A percentile compares a stretch with the other conserved stretches of the same genome.
phyloP scores from a whole-genome alignment of 2,797 vertebrate species.

The Remorina albescens region DNA sequence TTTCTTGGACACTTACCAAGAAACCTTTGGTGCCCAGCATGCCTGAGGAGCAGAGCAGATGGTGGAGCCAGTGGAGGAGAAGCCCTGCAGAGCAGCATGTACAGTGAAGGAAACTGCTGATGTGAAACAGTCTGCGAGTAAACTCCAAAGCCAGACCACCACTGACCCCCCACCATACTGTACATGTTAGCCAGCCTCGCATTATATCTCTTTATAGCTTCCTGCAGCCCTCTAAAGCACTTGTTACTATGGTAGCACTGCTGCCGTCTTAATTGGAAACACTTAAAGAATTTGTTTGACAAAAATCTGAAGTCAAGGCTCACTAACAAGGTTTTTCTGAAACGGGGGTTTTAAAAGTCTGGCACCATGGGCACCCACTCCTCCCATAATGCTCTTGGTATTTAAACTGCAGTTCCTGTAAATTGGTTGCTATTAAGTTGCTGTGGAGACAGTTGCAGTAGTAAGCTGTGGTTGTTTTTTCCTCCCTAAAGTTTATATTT shows the following conservation, averaged over 20 bases:
- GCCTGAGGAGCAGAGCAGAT: slow-evolving; percentile 65
- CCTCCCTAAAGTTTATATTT: neutral
- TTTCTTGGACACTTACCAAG: slow-evolving; percentile 58
- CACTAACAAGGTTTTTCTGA: neutral
- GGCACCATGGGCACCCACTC: neutral
- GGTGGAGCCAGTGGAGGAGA: slow-evolving; percentile 28
- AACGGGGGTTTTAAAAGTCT: neutral
- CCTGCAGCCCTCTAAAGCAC: slow-evolving; percentile 18
- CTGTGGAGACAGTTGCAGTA: neutral
- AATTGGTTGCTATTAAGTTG: neutral
- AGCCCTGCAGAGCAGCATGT: slow-evolving; percentile 38
- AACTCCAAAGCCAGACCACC: slow-evolving; percentile 57
- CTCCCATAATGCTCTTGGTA: neutral
- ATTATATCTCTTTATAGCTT: slow-evolving; percentile 29
- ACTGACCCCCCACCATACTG: neutral
- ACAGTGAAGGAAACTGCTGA: slow-evolving; percentile 52
- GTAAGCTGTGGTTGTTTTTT: neutral
- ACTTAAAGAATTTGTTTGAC: neutral
- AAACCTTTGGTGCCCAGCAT: slow-evolving; percentile 41
- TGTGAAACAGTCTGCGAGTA: slow-evolving; percentile 49
- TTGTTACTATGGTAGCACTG: slow-evolving; percentile 11
- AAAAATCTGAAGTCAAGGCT: neutral
- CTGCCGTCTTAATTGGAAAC: slow-evolving; percentile 7
- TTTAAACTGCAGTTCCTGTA: neutral
- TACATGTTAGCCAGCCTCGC: slow-evolving; percentile 7